A percentile compares a stretch with the other conserved stretches of the same genome.
Evolutionary conservation across 2,113 vertebrate genomes (phyloP).

Genomic region (Aegithalos caudatus): DNA sequence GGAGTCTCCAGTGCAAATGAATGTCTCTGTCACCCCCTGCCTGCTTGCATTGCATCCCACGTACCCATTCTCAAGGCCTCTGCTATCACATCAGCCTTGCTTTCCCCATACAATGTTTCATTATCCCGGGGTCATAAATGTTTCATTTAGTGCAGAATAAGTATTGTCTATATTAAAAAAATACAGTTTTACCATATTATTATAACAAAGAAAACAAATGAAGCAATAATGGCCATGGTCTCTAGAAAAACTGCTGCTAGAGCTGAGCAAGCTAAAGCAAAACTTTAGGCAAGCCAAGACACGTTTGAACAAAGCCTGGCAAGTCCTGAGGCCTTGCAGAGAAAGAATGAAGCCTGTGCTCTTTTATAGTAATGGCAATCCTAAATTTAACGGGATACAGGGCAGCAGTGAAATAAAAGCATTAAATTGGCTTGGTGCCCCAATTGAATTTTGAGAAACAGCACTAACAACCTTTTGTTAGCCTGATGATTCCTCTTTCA

Average conservation of each 20-base stretch:
- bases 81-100: not conserved
- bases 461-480: not conserved
- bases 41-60: accelerated
- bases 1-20: not conserved
- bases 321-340: not conserved
- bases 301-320: not conserved
- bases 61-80: not conserved
- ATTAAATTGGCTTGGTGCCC: not conserved
- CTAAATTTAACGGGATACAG: not conserved
- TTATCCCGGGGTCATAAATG: not conserved
- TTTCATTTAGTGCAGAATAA: not conserved
- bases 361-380: not conserved
- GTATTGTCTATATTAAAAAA: not conserved
- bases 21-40: not conserved
- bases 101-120: not conserved
- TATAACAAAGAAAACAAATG: not conserved
- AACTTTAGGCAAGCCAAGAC: not conserved
- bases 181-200: not conserved
- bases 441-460: not conserved
- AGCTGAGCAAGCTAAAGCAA: not conserved
- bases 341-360: not conserved
- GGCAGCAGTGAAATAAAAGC: not conserved
- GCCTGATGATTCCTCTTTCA: not conserved
- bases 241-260: not conserved
- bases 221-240: not conserved